Evolutionary conservation across 2,113 vertebrate genomes (phyloP).

Genomic region (Origma solitaria): DNA sequence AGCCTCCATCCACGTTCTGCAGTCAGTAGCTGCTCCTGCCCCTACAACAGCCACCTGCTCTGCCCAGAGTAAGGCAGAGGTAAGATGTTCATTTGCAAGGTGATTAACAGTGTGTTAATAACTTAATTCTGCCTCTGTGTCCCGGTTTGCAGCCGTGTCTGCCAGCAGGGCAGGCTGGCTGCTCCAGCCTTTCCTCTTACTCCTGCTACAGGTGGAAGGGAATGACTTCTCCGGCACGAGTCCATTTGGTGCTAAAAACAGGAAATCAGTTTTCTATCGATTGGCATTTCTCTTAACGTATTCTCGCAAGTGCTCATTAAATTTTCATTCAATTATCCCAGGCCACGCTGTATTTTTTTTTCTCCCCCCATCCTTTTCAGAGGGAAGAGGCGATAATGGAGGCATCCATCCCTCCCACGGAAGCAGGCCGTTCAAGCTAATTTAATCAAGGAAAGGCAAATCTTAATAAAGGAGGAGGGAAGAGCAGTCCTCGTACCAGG

Average conservation of each 20-base stretch:
- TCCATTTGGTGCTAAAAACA: slow-evolving; percentile 38
- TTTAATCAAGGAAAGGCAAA: slow-evolving; percentile 27
- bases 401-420: background rate
- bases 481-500: background rate
- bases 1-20: background rate
- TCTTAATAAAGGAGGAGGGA: slow-evolving; percentile 26
- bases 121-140: background rate
- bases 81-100: background rate
- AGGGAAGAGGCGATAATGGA: background rate
- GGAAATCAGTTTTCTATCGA: slow-evolving; percentile 57
- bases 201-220: background rate
- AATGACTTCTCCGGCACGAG: background rate
- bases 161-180: background rate
- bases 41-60: rapidly evolving
- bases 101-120: background rate
- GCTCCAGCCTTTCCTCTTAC: background rate
- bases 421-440: background rate
- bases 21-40: background rate
- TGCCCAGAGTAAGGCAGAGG: background rate
- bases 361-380: background rate
- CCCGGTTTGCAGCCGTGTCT: rapidly evolving
- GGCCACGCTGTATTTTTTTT: background rate
- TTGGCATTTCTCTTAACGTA: slow-evolving; percentile 5
- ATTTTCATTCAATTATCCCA: slow-evolving; percentile 53
- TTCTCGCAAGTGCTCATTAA: slow-evolving; percentile 65